Evolutionary conservation across 2,888 invertebrate species (phyloP), one percentile per base, ranked within the genome.

Genomic region (Suillia variegata): DNA sequence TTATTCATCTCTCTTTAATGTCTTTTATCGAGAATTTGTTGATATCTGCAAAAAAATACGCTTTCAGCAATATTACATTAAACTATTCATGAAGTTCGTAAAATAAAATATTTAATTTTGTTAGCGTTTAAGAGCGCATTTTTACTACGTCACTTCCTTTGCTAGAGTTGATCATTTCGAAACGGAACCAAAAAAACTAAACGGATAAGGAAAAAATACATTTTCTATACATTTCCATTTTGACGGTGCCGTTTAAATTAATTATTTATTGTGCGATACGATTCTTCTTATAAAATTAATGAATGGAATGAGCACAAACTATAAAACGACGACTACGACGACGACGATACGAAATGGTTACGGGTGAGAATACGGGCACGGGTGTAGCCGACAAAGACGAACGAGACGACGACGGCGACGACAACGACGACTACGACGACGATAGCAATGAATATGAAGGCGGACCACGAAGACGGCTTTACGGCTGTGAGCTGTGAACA

Each of bases 251-350:
- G 70, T 75, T 77, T 74, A 74, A 77, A 77, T 77, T 74, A 77
- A 77, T 77, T 77, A 78, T 78, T 78, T 76, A 75, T 75, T 74
- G 70, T 68, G 70, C 69, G 68, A 66, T 69, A 73, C 74, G 70
- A 69, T 73, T 75, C 73, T 75, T 76, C 74, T 76, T 78, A 69
- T 70, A 73, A 76, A 76, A 77, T 77, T 75, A 78, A 78, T 78
- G 77, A 78, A 77, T 71, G 74, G 73, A 75, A 71, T 70, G 71
- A 70, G 75, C 65, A 67, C 71, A 70, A 71, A 74, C 70, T 70
- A 69, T 71, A 70, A 70, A 68, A 67, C 65, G 53, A 48, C 20
- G n/a, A 50, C 57, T 55, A 58, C 56, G 54, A 38, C 38, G 33
- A 42, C 34, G 51, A 49, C 26, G 26, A 50, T 17, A 24, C 33